phyloP scores from a whole-genome alignment of 1,140 invertebrate species.

The Cephus cinctus region DNA sequence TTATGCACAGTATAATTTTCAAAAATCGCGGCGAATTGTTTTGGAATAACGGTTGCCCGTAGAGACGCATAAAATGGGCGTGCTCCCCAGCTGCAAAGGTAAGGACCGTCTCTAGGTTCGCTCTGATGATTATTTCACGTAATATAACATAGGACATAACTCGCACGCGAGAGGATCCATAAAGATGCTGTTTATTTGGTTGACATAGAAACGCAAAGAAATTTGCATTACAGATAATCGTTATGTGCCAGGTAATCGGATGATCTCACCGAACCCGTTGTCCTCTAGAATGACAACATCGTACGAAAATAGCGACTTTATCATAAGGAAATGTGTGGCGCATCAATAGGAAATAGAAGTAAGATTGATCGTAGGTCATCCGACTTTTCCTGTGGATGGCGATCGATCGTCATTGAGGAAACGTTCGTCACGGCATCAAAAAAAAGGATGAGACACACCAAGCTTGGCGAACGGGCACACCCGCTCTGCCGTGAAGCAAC shows the following conservation, averaged over 20 bases:
- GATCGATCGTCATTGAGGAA: too few species aligned
- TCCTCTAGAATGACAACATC: conserved; percentile 32
- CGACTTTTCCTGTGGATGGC: too few species aligned
- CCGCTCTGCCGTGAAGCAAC: conserved; percentile 27
- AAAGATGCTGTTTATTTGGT: neutral
- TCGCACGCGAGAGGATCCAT: neutral
- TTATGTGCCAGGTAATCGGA: conserved; percentile 15
- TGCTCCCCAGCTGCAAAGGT: too few species aligned
- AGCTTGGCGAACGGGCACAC: conserved; percentile 37
- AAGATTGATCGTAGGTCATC: too few species aligned
- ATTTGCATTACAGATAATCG: neutral
- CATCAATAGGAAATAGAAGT: too few species aligned
- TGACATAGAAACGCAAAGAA: neutral
- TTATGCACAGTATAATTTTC: too few species aligned
- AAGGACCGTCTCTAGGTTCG: conserved; percentile 13
- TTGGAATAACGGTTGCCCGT: conserved; percentile 29
- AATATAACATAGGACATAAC: too few species aligned
- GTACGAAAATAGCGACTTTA: conserved; percentile 17
- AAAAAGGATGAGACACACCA: conserved; percentile 13
- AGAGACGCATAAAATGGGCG: conserved; percentile 26
- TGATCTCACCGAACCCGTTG: conserved; percentile 33
- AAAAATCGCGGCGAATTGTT: conserved; percentile 13
- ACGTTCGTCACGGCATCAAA: too few species aligned
- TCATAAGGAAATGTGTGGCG: too few species aligned
- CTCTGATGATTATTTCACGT: too few species aligned